phyloP scores from a whole-genome alignment of 2,113 vertebrate genomes.

The Coryphaenoides rupestris region DNA sequence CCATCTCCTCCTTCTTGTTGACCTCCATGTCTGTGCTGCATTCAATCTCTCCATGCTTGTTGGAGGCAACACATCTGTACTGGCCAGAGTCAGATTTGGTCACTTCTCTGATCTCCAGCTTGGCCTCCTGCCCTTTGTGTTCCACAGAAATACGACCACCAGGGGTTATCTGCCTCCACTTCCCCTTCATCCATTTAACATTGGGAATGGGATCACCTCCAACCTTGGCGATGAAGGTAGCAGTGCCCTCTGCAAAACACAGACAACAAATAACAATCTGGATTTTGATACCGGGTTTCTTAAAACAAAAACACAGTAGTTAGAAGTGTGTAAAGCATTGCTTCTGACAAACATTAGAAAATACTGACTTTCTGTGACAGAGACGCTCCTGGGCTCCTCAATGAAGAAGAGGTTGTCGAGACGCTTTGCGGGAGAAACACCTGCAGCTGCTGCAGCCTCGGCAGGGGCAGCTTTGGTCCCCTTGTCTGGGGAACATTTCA shows the following conservation, averaged over 20 bases:
- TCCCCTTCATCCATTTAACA: slow-evolving; percentile 97
- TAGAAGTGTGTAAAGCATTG: background rate
- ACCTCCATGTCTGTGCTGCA: slow-evolving; percentile 83
- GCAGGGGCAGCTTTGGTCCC: slow-evolving; percentile 24
- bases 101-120: slow-evolving; percentile 86
- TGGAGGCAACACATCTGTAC: slow-evolving; percentile 91
- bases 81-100: slow-evolving; percentile 91
- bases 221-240: slow-evolving; percentile 91
- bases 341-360: background rate
- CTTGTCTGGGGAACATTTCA: slow-evolving; percentile 75
- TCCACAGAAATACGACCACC: slow-evolving; percentile 87
- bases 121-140: slow-evolving; percentile 89
- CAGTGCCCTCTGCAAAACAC: slow-evolving; percentile 79
- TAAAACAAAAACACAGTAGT: too few species aligned
- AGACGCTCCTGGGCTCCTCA: slow-evolving; percentile 82
- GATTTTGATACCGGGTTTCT: background rate
- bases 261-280: slow-evolving; percentile 3
- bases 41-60: slow-evolving; percentile 92
- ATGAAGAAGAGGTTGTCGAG: slow-evolving; percentile 92
- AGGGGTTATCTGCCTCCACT: slow-evolving; percentile 92
- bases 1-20: slow-evolving; percentile 80
- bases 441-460: slow-evolving; percentile 36
- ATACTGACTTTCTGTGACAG: slow-evolving; percentile 86
- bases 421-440: slow-evolving; percentile 73
- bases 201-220: slow-evolving; percentile 94